phyloP scores from a whole-genome alignment of 1,140 invertebrate genomes.

The Platorchestia sp. region DNA sequence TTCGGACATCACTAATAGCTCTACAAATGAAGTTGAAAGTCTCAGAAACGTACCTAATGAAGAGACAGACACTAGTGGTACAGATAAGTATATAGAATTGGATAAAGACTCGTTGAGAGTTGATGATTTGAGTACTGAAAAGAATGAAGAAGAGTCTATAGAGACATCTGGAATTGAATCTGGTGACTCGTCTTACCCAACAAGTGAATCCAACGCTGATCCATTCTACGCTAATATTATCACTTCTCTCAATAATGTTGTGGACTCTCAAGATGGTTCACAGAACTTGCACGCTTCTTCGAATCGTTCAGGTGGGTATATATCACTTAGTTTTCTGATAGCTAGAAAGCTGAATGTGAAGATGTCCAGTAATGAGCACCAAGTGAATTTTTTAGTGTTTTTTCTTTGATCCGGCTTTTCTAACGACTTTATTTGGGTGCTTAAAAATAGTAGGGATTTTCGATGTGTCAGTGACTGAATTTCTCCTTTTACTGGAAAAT shows the following conservation, averaged over 20 bases:
- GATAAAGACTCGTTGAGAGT: background rate
- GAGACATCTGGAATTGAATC: background rate
- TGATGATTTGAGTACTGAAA: background rate
- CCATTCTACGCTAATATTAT: constrained; percentile 1
- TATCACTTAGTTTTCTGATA: too few relatives aligned
- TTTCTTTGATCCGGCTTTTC: background rate
- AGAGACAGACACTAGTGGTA: background rate
- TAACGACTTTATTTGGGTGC: background rate
- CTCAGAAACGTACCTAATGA: background rate
- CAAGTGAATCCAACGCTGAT: background rate
- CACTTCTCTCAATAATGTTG: constrained; percentile 42
- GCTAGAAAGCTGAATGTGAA: too few relatives aligned
- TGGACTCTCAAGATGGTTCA: background rate
- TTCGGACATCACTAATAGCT: background rate
- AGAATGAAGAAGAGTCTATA: background rate
- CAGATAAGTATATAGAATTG: background rate
- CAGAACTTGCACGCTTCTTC: background rate
- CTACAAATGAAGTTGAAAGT: background rate
- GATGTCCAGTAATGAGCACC: too few relatives aligned
- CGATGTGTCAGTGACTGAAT: background rate
- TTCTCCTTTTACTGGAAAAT: too few relatives aligned
- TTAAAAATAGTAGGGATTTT: background rate
- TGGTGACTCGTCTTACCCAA: background rate
- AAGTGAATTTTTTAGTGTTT: too few relatives aligned
- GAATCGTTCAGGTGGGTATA: background rate